phyloP scores from a whole-genome alignment of 2,113 vertebrate genomes.

The Megatriorchis doriae region DNA sequence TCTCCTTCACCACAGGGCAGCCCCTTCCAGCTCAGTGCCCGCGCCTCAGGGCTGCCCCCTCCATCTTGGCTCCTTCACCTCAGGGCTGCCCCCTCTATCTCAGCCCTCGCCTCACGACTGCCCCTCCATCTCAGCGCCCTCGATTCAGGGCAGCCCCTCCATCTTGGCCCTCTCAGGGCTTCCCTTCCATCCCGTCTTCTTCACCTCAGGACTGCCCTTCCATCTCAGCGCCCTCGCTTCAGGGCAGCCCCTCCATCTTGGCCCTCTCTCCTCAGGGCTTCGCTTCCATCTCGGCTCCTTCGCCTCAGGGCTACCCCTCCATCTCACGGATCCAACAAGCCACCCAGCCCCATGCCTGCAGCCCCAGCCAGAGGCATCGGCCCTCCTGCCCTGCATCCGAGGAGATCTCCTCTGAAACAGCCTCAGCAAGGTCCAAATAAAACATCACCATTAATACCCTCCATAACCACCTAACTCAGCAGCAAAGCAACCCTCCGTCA shows the following conservation, averaged over 20 bases:
- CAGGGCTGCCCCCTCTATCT: too few relatives aligned
- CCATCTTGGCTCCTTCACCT: too few relatives aligned
- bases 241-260: too few relatives aligned
- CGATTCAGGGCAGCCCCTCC: not conserved
- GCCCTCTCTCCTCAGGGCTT: too few relatives aligned
- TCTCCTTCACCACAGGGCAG: too few relatives aligned
- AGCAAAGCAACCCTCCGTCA: not conserved
- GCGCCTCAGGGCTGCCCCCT: too few relatives aligned
- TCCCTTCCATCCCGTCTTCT: not conserved
- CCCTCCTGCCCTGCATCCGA: accelerated
- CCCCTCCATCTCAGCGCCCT: not conserved
- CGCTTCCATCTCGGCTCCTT: too few relatives aligned
- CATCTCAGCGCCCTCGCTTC: too few relatives aligned
- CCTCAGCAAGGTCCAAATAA: not conserved
- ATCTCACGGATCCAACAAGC: accelerated
- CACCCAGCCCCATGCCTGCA: not conserved
- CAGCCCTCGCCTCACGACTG: too few relatives aligned
- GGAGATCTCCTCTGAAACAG: not conserved
- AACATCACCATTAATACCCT: not conserved
- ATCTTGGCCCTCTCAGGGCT: accelerated
- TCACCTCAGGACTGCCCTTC: not conserved
- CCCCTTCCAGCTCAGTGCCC: too few relatives aligned
- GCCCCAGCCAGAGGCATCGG: accelerated
- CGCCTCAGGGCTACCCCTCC: too few relatives aligned
- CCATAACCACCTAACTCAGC: not conserved